A percentile compares a stretch with the other conserved stretches of the same genome.
Evolutionary conservation across 2,113 vertebrate genomes (phyloP).

Genomic region (Pungitius pungitius): DNA sequence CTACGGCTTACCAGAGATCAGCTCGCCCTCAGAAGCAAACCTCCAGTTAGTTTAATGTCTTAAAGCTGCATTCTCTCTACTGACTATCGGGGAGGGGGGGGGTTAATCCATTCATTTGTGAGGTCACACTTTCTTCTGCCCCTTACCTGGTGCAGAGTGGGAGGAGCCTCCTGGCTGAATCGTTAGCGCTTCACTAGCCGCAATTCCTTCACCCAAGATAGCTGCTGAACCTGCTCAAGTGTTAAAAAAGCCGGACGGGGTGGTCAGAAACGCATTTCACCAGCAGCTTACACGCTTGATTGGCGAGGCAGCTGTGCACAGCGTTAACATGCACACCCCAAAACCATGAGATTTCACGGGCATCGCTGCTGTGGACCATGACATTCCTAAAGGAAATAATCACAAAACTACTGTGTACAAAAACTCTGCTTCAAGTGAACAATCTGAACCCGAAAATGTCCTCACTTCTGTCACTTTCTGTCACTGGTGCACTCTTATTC

Average conservation of each 20-base stretch:
- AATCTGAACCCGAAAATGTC: background rate
- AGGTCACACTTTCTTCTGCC: background rate
- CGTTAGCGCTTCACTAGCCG: background rate
- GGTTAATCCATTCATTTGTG: no score
- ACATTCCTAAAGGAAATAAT: constrained; percentile 44
- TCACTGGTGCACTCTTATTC: no score
- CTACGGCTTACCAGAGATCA: background rate
- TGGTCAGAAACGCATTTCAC: constrained; percentile 15
- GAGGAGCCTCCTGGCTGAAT: background rate
- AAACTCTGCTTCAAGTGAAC: background rate
- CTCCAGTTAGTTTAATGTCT: background rate
- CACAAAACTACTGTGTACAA: background rate
- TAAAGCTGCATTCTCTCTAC: background rate
- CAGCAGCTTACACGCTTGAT: constrained; percentile 45
- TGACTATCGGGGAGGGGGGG: no score
- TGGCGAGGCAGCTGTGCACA: constrained; percentile 68
- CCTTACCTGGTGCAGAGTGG: constrained; percentile 36
- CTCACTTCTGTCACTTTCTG: no score
- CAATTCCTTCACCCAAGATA: background rate
- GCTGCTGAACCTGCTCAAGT: background rate
- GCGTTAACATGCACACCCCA: constrained; percentile 35
- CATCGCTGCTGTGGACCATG: constrained; percentile 32
- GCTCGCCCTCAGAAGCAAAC: no score
- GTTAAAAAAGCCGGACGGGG: background rate
- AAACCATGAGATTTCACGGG: constrained; percentile 41